Base-by-base conservation (phyloP, 2,888 invertebrate species). In the Charanyca ferruginea region DNA sequence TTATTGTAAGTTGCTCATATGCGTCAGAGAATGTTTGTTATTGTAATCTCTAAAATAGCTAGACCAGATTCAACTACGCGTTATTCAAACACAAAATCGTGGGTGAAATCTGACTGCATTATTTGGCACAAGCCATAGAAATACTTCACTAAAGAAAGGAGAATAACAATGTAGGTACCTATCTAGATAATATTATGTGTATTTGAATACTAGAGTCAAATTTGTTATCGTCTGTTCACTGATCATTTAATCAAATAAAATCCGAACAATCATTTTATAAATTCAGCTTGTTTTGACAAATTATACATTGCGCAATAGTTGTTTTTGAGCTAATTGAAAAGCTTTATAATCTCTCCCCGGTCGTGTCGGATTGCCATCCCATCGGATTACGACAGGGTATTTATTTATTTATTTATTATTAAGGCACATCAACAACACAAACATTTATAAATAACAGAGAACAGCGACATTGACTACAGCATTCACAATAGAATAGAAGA, bases 11-110 rank as follows among this genome's bases (percentile, higher is more conserved):
- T 22, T n/a, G 3, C n/a, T 28, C 16, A 13, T 57, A n/a, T 38
- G 48, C 35, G 51, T 54, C 45, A 47, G 41, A 23, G 38, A 61
- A 16, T 51, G 5, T 64, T 63, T 64, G 41, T 53, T 53, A 25
- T 61, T 71, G 45, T n/a, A 11, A 67, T 67, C 7, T 41, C 28
- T 5, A 48, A 23, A 61, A 67, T 51, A 67, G 32, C 60, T 38
- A 13, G 2, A 9, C 8, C 22, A 22, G 42, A 67, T 57, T 13
- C 18, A 23, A 41, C 32, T 23, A 23, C 3, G 25, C 28, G n/a
- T 38, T 48, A 35, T 52, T 47, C 4, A 52, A 23, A 70, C 42
- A 44, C 35, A 42, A 13, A 3, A 23, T 45, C n/a, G 11, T 42
- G 16, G 18, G n/a, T 35, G 7, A 13, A 25, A 41, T 41, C 7